These are phyloP conservation scores for Anabacerthia variegaticeps DNA, from an alignment of 2,797 vertebrate genomes.

Conservation along the genomic window DNA sequence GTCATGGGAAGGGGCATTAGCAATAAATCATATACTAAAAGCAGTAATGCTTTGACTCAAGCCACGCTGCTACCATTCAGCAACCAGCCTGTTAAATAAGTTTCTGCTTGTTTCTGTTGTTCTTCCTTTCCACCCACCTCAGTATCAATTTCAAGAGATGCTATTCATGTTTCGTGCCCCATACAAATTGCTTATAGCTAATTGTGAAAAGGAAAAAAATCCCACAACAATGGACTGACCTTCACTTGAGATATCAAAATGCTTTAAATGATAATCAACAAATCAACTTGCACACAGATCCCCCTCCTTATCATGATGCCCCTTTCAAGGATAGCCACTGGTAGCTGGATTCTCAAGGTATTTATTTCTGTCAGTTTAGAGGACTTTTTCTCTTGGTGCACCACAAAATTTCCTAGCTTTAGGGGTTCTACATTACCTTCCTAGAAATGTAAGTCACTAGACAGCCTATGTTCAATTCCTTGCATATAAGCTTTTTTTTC, in stretches of 20 bases:
- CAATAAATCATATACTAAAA: constrained; percentile 64
- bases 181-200: neutral
- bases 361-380: neutral
- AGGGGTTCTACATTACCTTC: neutral
- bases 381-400: neutral
- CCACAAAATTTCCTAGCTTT: neutral
- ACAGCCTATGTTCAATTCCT: neutral
- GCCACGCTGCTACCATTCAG: constrained; percentile 5
- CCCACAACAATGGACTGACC: neutral
- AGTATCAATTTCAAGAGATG: constrained; percentile 19
- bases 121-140: constrained; percentile 38
- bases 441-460: neutral
- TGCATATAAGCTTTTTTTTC: neutral
- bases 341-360: neutral
- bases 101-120: constrained; percentile 29
- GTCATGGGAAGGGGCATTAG: constrained; percentile 36
- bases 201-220: neutral
- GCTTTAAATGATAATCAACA: neutral
- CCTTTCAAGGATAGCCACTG: neutral
- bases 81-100: constrained; percentile 42
- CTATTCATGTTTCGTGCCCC: neutral
- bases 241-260: neutral
- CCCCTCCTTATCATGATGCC: neutral
- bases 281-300: neutral
- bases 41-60: constrained; percentile 46